Evolutionary conservation across 1,140 invertebrate genomes (phyloP), one percentile per base, ranked within the genome.

Genomic region (Laupala kohalensis): DNA sequence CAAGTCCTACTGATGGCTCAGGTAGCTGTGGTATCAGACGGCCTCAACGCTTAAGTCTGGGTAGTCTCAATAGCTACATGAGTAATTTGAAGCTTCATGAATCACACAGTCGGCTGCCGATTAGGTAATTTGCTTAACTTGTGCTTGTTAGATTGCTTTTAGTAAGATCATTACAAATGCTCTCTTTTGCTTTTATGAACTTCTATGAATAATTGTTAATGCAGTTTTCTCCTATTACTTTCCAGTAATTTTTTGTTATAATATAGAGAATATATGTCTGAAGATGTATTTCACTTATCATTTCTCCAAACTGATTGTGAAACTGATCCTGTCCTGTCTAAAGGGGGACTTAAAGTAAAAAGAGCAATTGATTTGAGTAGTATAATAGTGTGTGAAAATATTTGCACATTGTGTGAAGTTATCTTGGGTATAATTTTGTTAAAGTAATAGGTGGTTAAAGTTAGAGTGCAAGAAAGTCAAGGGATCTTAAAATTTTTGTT

Each of bases 81-180:
- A 23, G 67, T 23, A 68, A 30, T 37, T 30, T 68, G 67, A 68
- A 68, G 67, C 6, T 68, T 19, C n/a, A 27, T 29, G 67, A 68
- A n/a, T 29, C 67, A n/a, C 24, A 25, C 27, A 68, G 67, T 27
- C 19, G 67, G 23, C n/a, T 68, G 4, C 67, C 67, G 24, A 29
- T 68, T 23, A 30, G 67, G 67, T 68, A 68, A 68, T n/a, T 68
- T 24, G 23, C 23, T 25, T 65, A 12, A 62, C 19, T 19, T 12
- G 6, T 12, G 9, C 19, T 62, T 62, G 37, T 62, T 62, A 12
- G n/a, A n/a, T n/a, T n/a, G n/a, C n/a, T n/a, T n/a, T n/a, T n/a
- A n/a, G n/a, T n/a, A n/a, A n/a, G n/a, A n/a, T n/a, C n/a, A n/a
- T n/a, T n/a, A n/a, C n/a, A n/a, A n/a, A n/a, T n/a, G n/a, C n/a